Base-by-base conservation (phyloP, 1,140 invertebrate genomes). In the Gonioctena quinquepunctata region DNA sequence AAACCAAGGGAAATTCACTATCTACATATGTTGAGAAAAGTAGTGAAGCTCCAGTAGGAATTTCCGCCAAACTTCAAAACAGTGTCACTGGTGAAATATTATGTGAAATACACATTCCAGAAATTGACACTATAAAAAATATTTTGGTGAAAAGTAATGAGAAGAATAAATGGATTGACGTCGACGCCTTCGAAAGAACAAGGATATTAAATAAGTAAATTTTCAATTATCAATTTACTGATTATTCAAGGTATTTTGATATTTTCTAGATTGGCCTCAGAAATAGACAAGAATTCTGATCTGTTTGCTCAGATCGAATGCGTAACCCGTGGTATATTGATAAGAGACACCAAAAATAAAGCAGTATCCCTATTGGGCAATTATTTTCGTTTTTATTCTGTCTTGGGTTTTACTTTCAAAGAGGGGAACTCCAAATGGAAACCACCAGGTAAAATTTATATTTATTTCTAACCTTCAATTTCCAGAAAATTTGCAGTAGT, bases 221-320 rank as follows among this genome's bases (percentile, higher is more conserved):
- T 54, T 60, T 27, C 16, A n/a, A n/a, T 42, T n/a, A 11, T 0
- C 16, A 42, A 13, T 42, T 42, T 1, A 2, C 13, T 13, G 33
- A n/a, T 42, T 42, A n/a, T n/a, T 13, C 33, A 42, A 42, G 11
- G 13, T 4, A n/a, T 42, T 42, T 42, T 16, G 23, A 21, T 63
- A 33, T 27, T 28, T 70, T 76, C 64, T 56, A 81, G 78, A 66
- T 75, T 80, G 16, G 74, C 75, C 2, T 52, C 22, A 19, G 70
- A 70, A 60, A 75, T 82, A 16, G 64, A 76, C 52, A 72, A 74
- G 68, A 76, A 76, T 48, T 7, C 57, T 5, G 64, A 75, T n/a
- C 27, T 80, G 16, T 67, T 83, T 60, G 68, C 67, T n/a, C 77
- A 81, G 69, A 65, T 83, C 11, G 80, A 83, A 70, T 64, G 72